A percentile compares a stretch with the other conserved stretches of the same genome.
Conservation (phyloP, 2,797 vertebrate genomes). For the Siniperca scherzeri region DNA sequence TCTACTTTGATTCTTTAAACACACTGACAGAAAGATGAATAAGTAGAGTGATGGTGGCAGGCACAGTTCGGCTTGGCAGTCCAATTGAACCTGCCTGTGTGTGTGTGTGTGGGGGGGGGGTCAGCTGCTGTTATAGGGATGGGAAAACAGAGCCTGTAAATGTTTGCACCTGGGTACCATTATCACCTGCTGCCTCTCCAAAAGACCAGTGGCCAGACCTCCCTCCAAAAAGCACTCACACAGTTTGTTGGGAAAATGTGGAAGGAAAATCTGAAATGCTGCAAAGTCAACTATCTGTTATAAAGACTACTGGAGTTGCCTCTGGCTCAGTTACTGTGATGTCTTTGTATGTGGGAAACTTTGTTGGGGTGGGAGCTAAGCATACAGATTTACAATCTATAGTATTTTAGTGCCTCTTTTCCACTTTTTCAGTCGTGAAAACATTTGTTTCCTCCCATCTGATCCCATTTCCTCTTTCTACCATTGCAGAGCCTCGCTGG, state of each 20-base stretch:
- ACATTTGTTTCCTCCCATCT: slow-evolving; percentile 60
- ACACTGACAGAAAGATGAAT: slow-evolving; percentile 66
- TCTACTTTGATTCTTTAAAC: slow-evolving; percentile 63
- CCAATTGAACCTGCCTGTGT: slow-evolving; percentile 49
- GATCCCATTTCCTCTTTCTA: slow-evolving; percentile 53
- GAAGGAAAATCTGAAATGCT: slow-evolving; percentile 41
- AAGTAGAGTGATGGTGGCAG: slow-evolving; percentile 54
- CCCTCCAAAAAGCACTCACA: slow-evolving; percentile 36
- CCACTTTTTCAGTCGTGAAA: slow-evolving; percentile 28
- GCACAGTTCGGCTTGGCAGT: slow-evolving; percentile 45
- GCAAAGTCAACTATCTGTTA: slow-evolving; percentile 25
- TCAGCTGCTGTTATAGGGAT: slow-evolving; percentile 46
- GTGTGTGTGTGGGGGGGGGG: background rate
- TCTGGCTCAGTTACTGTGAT: slow-evolving; percentile 32
- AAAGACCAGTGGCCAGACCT: slow-evolving; percentile 36
- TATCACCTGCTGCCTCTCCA: slow-evolving; percentile 57
- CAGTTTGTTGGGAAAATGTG: slow-evolving; percentile 35
- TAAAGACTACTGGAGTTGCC: slow-evolving; percentile 10
- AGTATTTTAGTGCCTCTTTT: slow-evolving; percentile 24
- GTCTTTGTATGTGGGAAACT: slow-evolving; percentile 35
- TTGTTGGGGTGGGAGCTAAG: slow-evolving; percentile 34
- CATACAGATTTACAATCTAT: slow-evolving; percentile 44
- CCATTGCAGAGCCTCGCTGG: slow-evolving; percentile 29
- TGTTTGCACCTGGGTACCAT: slow-evolving; percentile 68
- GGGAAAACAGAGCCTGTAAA: slow-evolving; percentile 53